Conservation (phyloP, 2,888 invertebrate species). For the Acanthoscelides obtectus region DNA sequence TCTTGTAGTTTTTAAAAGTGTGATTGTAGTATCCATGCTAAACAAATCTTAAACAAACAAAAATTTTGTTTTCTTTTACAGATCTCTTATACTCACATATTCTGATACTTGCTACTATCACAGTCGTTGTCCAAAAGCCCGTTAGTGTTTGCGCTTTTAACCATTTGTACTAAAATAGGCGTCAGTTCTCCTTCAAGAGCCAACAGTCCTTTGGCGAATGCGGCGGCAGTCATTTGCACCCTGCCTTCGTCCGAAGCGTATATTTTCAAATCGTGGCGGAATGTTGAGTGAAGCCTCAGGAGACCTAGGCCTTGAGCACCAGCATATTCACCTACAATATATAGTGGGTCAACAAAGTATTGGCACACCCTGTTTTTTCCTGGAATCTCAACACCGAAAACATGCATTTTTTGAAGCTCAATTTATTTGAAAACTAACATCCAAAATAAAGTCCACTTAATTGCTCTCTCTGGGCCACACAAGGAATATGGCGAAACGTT, state of each 20-base stretch:
- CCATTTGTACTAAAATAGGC: constrained; percentile 99
- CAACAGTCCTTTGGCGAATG: constrained; percentile 96
- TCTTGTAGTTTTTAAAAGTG: too few species aligned
- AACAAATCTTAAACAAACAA: too few species aligned
- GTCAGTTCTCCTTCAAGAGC: constrained; percentile 98
- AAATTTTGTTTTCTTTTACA: too few species aligned
- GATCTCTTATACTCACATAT: constrained; percentile 78
- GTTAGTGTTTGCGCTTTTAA: constrained; percentile 98
- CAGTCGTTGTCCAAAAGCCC: constrained; percentile 97
- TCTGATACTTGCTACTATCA: constrained; percentile 92
- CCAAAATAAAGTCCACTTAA: too few species aligned
- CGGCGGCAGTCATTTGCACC: constrained; percentile 99
- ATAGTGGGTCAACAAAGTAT: too few species aligned
- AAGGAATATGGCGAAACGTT: too few species aligned
- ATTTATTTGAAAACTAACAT: too few species aligned
- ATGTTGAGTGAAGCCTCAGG: constrained; percentile 93
- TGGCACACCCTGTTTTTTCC: too few species aligned
- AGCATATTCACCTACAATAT: constrained; percentile 66
- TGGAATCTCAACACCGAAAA: too few species aligned
- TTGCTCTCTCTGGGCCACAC: too few species aligned
- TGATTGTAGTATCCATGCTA: too few species aligned
- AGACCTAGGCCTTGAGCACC: constrained; percentile 95
- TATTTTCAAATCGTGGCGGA: constrained; percentile 97
- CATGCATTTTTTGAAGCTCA: too few species aligned
- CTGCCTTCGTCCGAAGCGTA: constrained; percentile 99